Conservation (phyloP, 2,888 invertebrate genomes). For the Xiphydria camelus region DNA sequence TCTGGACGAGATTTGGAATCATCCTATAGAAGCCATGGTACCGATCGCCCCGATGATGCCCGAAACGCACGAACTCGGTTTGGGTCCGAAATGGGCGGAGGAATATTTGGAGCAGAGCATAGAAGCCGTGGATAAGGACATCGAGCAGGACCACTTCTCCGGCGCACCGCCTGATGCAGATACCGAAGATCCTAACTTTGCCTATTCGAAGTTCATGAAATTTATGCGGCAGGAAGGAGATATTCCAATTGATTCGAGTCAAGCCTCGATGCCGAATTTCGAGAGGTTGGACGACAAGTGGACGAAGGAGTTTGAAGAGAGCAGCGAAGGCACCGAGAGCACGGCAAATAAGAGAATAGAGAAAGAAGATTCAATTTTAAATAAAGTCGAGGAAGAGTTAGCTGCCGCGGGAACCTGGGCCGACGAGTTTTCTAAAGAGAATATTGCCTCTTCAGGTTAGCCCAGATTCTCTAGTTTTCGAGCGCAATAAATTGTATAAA, state of each 20-base stretch:
- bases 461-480: background rate
- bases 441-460: background rate
- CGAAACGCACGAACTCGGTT: slow-evolving; percentile 56
- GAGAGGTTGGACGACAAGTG: slow-evolving; percentile 57
- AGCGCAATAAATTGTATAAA: too few species aligned
- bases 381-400: slow-evolving; percentile 37
- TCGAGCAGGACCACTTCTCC: slow-evolving; percentile 58
- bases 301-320: slow-evolving; percentile 58
- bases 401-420: slow-evolving; percentile 49
- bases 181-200: slow-evolving; percentile 69
- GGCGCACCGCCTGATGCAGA: slow-evolving; percentile 65
- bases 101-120: slow-evolving; percentile 62
- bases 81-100: slow-evolving; percentile 66
- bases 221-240: slow-evolving; percentile 80
- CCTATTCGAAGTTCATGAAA: slow-evolving; percentile 81
- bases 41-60: slow-evolving; percentile 26
- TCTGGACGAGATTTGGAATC: slow-evolving; percentile 60
- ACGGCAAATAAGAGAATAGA: slow-evolving; percentile 29
- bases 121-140: slow-evolving; percentile 42
- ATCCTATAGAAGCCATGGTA: slow-evolving; percentile 44
- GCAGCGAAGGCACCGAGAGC: slow-evolving; percentile 31
- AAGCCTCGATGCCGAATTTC: slow-evolving; percentile 51
- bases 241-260: slow-evolving; percentile 60
- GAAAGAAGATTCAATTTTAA: slow-evolving; percentile 36
- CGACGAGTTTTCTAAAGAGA: slow-evolving; percentile 47